Base-by-base conservation (phyloP, 2,888 invertebrate species). In the Sminthurides aquaticus region DNA sequence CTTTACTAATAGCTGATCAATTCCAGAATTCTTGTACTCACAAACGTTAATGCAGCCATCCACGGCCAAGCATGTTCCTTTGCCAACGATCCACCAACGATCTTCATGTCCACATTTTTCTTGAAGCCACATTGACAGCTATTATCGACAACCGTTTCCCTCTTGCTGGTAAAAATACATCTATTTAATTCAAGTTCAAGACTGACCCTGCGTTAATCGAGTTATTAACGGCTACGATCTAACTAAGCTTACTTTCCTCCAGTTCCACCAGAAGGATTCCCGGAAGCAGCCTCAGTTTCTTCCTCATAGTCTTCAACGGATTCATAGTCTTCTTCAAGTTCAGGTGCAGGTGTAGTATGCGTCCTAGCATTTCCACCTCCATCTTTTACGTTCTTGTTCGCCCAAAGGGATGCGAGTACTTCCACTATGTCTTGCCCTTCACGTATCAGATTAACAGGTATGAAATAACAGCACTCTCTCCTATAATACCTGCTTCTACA, bases 71-170 rank as follows among this genome's bases (percentile, higher is more conserved):
- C 58, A 43, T 69, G 59, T 24, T 69, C 52, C 49, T 67, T 64
- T 20, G 71, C 65, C n/a, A 70, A 58, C 18, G 67, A 60, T 5
- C 73, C 73, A 15, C 73, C 73, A 3, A 73, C 71, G 55, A 73
- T 73, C 61, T 70, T 69, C 15, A 62, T 64, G 43, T 60, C 52
- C 3, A 20, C 18, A 22, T 8, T 52, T 20, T 52, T 27, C 26
- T 64, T 64, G 2, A 64, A 29, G 18, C 64, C 64, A 34, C 64
- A 52, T n/a, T 20, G 5, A 8, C 24, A 20, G n/a, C 24, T 52
- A 15, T 52, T n/a, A 52, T 22, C 24, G 11, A 11, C n/a, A 8
- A n/a, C n/a, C 5, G 8, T n/a, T 22, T 22, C 24, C n/a, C n/a
- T n/a, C n/a, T n/a, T n/a, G n/a, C n/a, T n/a, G n/a, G n/a, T n/a